phyloP scores from a whole-genome alignment of 2,113 vertebrate genomes.

The Erythrolamprus reginae region DNA sequence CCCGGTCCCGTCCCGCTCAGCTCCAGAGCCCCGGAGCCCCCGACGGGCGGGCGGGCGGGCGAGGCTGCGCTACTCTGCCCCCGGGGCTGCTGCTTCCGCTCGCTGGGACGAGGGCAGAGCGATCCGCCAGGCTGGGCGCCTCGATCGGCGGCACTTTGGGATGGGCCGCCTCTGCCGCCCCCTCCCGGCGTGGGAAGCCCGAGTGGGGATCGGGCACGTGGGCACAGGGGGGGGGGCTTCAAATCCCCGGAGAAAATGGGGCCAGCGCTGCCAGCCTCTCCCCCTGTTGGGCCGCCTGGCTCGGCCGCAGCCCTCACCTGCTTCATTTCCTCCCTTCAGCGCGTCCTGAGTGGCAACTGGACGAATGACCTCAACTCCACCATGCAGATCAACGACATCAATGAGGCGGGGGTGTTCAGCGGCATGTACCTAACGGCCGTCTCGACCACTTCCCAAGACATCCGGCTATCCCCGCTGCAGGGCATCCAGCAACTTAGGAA shows the following conservation, averaged over 20 bases:
- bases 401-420: neutral
- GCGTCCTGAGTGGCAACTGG: neutral
- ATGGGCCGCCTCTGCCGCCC: neutral
- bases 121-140: neutral
- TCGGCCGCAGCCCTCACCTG: rapidly evolving
- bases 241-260: neutral
- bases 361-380: neutral
- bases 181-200: neutral
- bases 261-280: neutral
- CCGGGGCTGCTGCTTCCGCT: too few relatives aligned
- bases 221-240: neutral
- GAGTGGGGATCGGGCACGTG: neutral
- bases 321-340: neutral
- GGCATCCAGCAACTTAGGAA: neutral
- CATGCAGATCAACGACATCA: neutral
- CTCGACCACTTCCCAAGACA: rapidly evolving
- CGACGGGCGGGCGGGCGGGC: neutral
- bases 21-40: neutral
- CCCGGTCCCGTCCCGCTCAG: neutral
- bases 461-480: rapidly evolving
- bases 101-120: neutral
- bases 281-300: neutral
- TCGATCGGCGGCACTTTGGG: neutral
- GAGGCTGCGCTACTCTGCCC: neutral
- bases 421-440: neutral